Evolutionary conservation across 2,797 vertebrate species (phyloP).

Genomic region (Pseudochirops corinnae): DNA sequence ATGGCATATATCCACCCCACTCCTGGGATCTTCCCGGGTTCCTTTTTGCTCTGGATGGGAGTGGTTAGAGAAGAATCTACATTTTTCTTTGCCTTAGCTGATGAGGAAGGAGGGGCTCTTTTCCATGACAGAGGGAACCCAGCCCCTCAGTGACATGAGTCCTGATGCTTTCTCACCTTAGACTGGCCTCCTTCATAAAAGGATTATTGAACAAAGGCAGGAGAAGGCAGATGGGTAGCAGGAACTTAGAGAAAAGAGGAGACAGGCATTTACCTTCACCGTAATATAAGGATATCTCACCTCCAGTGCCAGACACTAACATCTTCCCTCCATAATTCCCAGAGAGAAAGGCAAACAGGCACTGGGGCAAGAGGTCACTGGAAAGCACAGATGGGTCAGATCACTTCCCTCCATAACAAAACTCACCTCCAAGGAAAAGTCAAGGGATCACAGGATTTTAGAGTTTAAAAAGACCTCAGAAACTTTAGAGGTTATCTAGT

Average conservation of each 20-base stretch:
- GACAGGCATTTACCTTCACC: not conserved
- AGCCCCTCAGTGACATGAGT: not conserved
- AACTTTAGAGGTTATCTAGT: not conserved
- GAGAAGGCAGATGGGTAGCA: not conserved
- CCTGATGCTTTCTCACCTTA: not conserved
- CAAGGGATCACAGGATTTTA: not conserved
- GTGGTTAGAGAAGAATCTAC: not conserved
- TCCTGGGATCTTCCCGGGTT: not conserved
- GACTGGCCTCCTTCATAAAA: not conserved
- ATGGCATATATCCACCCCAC: not conserved
- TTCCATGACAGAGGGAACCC: not conserved
- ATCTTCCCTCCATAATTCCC: not conserved
- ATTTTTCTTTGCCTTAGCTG: not conserved
- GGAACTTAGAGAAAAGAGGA: not conserved
- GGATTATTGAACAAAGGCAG: not conserved
- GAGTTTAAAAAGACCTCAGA: not conserved
- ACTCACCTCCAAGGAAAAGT: not conserved
- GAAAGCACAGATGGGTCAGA: not conserved
- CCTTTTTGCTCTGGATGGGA: not conserved
- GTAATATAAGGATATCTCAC: not conserved
- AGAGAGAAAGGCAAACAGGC: not conserved
- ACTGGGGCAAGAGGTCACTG: not conserved
- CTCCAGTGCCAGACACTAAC: not conserved
- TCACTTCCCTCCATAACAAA: not conserved
- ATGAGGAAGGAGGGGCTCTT: not conserved